Percentiles rank a stretch among this genome's conserved stretches.
Conservation (phyloP, 2,888 invertebrate species). For the Andrena camellia region DNA sequence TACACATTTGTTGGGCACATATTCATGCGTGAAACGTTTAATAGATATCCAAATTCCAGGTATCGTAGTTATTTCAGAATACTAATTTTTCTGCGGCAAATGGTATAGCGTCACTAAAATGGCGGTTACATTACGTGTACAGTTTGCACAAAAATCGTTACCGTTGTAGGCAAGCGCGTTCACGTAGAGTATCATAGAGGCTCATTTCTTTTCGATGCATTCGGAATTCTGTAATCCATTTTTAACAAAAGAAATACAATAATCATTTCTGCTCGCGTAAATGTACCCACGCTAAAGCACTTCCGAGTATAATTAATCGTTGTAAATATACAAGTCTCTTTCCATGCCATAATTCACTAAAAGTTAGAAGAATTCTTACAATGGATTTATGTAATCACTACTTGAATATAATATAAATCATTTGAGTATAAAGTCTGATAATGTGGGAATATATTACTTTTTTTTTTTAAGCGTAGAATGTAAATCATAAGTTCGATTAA, state of each 20-base stretch:
- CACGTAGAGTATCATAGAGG: neutral
- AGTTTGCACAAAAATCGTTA: conserved; percentile 52
- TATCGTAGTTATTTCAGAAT: neutral
- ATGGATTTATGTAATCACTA: neutral
- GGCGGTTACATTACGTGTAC: conserved; percentile 56
- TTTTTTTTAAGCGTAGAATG: too few species aligned
- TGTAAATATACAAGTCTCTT: neutral
- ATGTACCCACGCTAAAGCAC: neutral
- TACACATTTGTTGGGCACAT: neutral
- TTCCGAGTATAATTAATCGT: neutral
- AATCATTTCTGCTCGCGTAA: neutral
- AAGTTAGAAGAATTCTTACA: neutral
- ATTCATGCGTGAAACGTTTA: neutral
- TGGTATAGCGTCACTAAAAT: conserved; percentile 60
- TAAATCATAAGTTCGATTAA: neutral
- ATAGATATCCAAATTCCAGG: neutral
- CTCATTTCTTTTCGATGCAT: neutral
- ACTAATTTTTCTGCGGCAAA: neutral
- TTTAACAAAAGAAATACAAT: neutral
- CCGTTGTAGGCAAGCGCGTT: conserved; percentile 18
- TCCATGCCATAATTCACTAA: neutral
- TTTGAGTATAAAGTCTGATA: neutral
- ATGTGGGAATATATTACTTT: too few species aligned
- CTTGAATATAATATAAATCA: neutral
- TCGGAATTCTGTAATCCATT: neutral